Conservation (phyloP, 1,140 invertebrate genomes). For the Daktulosphaira vitifoliae region DNA sequence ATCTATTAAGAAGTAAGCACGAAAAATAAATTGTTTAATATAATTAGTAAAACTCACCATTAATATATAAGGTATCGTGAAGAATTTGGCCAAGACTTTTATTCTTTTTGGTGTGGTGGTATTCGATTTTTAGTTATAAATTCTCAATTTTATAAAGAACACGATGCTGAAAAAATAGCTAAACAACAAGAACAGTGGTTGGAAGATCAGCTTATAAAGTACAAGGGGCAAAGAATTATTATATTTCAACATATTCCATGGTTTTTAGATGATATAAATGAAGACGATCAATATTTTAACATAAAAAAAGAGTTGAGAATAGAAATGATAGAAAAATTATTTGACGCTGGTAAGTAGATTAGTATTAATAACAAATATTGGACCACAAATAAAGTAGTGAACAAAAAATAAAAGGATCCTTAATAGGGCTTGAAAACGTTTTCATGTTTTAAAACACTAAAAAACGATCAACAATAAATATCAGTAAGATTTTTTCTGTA, state of each 20-base stretch:
- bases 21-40: background rate
- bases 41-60: background rate
- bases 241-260: conserved; percentile 53
- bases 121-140: conserved; percentile 51
- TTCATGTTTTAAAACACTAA: too few relatives aligned
- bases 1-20: conserved; percentile 41
- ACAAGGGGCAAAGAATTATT: conserved; percentile 40
- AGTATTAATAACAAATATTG: conserved; percentile 2
- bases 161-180: conserved; percentile 41
- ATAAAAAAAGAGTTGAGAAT: conserved; percentile 42
- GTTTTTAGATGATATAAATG: conserved; percentile 46
- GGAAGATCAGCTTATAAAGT: conserved; percentile 40
- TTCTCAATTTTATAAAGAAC: conserved; percentile 47
- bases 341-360: conserved; percentile 42
- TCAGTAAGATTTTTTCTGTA: too few relatives aligned
- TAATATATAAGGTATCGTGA: conserved; percentile 41
- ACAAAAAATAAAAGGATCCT: too few relatives aligned
- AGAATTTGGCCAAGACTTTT: conserved; percentile 52
- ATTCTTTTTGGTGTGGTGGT: conserved; percentile 49
- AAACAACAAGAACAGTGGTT: conserved; percentile 47
- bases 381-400: too few relatives aligned
- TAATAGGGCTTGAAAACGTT: too few relatives aligned
- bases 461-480: too few relatives aligned
- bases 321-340: conserved; percentile 45
- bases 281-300: conserved; percentile 46